Percentiles rank a stretch among this genome's conserved stretches.
Evolutionary conservation across 1,140 invertebrate species (phyloP).

Genomic region (Trachelipus rathkii): DNA sequence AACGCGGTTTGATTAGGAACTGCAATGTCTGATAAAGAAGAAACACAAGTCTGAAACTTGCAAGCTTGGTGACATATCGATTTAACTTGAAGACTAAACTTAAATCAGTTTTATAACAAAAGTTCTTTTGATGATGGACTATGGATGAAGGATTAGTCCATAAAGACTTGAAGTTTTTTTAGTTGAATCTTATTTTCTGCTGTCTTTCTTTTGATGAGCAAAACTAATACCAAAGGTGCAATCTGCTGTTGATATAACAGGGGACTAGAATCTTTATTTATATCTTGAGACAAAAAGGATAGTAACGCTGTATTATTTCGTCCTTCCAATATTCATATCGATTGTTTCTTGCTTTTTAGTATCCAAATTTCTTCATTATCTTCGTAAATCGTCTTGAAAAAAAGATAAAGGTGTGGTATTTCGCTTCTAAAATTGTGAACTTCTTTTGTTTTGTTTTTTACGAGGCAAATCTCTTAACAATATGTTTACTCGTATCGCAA

Average conservation of each 20-base stretch:
- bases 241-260: too few species aligned
- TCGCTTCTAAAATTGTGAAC: not conserved
- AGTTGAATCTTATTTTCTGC: too few species aligned
- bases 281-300: not conserved
- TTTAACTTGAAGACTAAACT: not conserved
- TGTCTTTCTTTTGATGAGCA: too few species aligned
- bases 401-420: not conserved
- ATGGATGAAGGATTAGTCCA: not conserved
- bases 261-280: not conserved
- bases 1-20: too few species aligned
- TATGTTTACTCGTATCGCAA: not conserved
- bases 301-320: not conserved
- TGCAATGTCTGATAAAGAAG: too few species aligned
- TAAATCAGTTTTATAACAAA: not conserved
- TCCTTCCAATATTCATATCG: not conserved
- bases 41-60: not conserved
- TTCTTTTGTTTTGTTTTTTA: not conserved
- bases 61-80: not conserved
- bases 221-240: too few species aligned
- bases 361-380: not conserved
- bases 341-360: not conserved
- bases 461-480: constrained; percentile 4
- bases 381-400: not conserved
- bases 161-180: not conserved
- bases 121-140: not conserved